Base-by-base conservation (phyloP, 2,888 invertebrate genomes). In the Hypsopygia costalis region DNA sequence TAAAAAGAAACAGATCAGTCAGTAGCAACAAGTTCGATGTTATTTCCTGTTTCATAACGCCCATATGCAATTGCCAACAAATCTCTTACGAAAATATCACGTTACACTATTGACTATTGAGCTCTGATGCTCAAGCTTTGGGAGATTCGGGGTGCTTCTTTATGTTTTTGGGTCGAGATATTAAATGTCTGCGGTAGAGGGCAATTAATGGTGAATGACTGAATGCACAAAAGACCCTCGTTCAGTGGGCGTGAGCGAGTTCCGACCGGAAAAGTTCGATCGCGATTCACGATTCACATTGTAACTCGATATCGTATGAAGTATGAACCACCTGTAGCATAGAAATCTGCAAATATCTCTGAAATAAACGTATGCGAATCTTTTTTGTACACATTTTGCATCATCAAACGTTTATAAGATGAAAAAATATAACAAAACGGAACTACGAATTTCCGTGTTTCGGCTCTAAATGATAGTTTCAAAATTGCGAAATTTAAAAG, bases 241-340 rank as follows among this genome's bases (percentile, higher is more conserved):
- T 51, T 48, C 60, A 62, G 64, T 79, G 81, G 85, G 83, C 81
- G 83, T 77, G 67, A 16, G 16, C 16, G 16, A 79, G 85, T 86
- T 88, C 86, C 86, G 86, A 85, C 87, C 88, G 88, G 88, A 88
- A 87, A 81, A 73, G 65, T 74, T 71, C 72, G 70, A 80, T 80
- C 74, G 64, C 49, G 55, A 57, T 56, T 57, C 55, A 82, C 49
- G 55, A 57, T 56, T 57, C 55, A 82, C 77, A 85, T 82, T 76
- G 62, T 62, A 55, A 49, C 49, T 82, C 51, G 74, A 86, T 72
- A 65, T 69, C 69, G 62, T 68, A 69, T 54, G 68, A 75, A 60
- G 62, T 54, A 51, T 51, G 58, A 62, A 52, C 71, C 87, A 87
- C 87, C 87, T 87, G 87, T 81, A 56, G 47, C 41, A 31, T 16